A percentile compares a stretch with the other conserved stretches of the same genome.
These are phyloP conservation scores for Alcis repandata DNA, from an alignment of 2,888 invertebrate genomes.

Conservation along the genomic window DNA sequence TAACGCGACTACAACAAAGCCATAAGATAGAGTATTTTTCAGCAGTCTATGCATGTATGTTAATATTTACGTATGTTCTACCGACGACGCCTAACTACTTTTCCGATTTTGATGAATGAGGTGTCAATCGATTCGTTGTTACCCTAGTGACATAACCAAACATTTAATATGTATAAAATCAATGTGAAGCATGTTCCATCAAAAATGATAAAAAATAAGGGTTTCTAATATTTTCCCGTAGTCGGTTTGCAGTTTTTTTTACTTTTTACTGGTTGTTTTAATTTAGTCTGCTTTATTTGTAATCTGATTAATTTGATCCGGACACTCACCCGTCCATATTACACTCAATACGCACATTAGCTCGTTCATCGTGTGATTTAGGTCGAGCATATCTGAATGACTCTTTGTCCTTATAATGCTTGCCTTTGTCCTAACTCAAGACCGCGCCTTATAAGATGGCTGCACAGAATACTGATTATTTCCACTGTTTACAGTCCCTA, in stretches of 20 bases:
- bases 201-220: too few species aligned
- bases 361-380: conserved; percentile 48
- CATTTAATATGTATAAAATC: too few species aligned
- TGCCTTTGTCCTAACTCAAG: conserved; percentile 46
- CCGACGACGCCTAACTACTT: too few species aligned
- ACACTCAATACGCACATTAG: conserved; percentile 37
- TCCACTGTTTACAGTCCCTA: conserved; percentile 40
- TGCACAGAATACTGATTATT: conserved; percentile 47
- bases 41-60: too few species aligned
- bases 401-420: conserved; percentile 49
- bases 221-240: too few species aligned
- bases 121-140: too few species aligned
- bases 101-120: too few species aligned
- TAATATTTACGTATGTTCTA: too few species aligned
- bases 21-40: too few species aligned
- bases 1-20: too few species aligned
- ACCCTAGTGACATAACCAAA: too few species aligned
- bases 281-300: not conserved
- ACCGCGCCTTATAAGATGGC: conserved; percentile 40
- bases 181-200: too few species aligned
- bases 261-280: not conserved
- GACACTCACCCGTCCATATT: conserved; percentile 3
- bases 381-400: conserved; percentile 48
- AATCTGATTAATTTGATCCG: conserved; percentile 12
- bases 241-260: not conserved